Evolutionary conservation across 2,113 vertebrate genomes (phyloP).

Genomic region (Prionailurus bengalensis): DNA sequence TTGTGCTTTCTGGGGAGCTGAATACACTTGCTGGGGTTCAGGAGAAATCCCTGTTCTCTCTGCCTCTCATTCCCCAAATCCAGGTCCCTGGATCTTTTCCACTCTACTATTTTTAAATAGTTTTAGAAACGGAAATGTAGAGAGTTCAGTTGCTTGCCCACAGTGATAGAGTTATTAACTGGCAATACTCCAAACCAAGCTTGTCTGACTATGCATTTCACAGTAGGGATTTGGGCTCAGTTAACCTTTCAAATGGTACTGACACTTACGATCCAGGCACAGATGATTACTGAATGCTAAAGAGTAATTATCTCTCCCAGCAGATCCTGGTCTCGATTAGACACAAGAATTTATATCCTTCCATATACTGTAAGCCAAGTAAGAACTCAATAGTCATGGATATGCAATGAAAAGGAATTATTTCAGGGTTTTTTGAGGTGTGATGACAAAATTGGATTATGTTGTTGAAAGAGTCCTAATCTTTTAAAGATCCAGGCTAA

Average conservation of each 20-base stretch:
- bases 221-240: constrained; percentile 33
- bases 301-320: constrained; percentile 53
- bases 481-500: constrained; percentile 1
- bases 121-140: background rate
- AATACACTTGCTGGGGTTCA: background rate
- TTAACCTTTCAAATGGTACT: constrained; percentile 42
- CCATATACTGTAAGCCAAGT: background rate
- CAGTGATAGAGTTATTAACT: background rate
- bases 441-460: constrained; percentile 25
- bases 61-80: background rate
- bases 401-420: constrained; percentile 37
- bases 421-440: background rate
- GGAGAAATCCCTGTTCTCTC: background rate
- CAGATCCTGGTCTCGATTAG: background rate
- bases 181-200: background rate
- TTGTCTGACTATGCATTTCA: background rate
- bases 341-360: constrained; percentile 49
- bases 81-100: background rate
- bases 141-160: background rate
- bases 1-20: background rate
- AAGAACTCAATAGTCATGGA: constrained; percentile 14
- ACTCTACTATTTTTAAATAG: constrained; percentile 37
- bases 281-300: constrained; percentile 23
- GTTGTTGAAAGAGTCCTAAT: background rate
- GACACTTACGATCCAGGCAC: constrained; percentile 24